Conservation (phyloP, 92 coral and sea anemone species). For the Scolanthus callimorphus region DNA sequence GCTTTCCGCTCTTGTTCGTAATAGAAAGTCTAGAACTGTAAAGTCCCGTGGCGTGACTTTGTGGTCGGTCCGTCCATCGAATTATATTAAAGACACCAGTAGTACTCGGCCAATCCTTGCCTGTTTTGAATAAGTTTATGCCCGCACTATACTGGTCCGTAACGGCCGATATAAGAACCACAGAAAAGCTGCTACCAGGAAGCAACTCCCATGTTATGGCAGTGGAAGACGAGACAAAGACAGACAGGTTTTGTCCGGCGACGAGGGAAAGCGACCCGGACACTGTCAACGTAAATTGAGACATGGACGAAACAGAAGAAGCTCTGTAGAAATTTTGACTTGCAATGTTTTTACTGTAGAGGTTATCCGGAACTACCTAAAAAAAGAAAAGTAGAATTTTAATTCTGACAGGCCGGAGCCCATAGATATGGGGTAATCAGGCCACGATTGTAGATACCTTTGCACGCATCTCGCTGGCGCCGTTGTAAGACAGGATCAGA, state of each 20-base stretch:
- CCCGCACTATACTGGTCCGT: slow-evolving; percentile 34
- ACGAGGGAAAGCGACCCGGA: slow-evolving; percentile 18
- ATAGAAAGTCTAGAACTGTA: neutral
- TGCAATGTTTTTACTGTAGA: neutral
- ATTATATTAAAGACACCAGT: neutral
- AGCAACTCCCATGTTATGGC: slow-evolving; percentile 14
- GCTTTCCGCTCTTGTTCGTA: neutral
- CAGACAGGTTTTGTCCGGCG: slow-evolving; percentile 22
- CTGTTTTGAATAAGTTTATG: neutral
- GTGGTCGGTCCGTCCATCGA: neutral
- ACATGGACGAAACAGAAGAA: neutral
- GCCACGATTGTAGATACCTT: neutral
- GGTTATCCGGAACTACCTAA: neutral
- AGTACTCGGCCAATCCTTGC: neutral
- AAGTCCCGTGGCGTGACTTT: neutral
- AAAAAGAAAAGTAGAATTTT: neutral
- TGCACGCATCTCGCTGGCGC: slow-evolving; percentile 2
- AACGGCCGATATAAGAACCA: slow-evolving; percentile 24
- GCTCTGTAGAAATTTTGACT: neutral
- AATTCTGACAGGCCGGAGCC: neutral
- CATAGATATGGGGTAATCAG: neutral
- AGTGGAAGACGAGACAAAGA: slow-evolving; percentile 1
- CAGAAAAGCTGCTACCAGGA: slow-evolving; percentile 48
- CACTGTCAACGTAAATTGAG: slow-evolving; percentile 25
- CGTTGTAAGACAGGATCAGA: slow-evolving; percentile 21